phyloP scores from a whole-genome alignment of 2,888 invertebrate genomes.

The Tyria jacobaeae region DNA sequence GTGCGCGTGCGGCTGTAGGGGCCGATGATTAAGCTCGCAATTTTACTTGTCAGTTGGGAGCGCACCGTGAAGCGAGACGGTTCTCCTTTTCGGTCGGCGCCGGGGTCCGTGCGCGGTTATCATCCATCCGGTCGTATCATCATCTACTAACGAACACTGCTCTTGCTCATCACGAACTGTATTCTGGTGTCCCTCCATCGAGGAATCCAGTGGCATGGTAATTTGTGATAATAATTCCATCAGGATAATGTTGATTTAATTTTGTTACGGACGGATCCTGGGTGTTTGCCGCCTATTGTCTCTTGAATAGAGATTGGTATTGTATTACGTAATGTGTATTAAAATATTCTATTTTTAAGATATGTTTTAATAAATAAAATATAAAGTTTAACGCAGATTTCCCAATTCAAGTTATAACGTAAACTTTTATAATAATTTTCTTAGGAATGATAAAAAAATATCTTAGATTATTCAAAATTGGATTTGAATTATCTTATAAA shows the following conservation, averaged over 20 bases:
- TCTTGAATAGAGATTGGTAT: slow-evolving; percentile 71
- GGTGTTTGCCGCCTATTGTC: slow-evolving; percentile 68
- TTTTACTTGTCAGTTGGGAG: slow-evolving; percentile 76
- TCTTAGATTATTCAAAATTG: neutral
- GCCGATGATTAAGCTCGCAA: slow-evolving; percentile 79
- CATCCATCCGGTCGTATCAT: slow-evolving; percentile 60
- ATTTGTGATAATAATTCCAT: slow-evolving; percentile 69
- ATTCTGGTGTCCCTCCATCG: slow-evolving; percentile 61
- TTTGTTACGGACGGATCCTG: slow-evolving; percentile 64
- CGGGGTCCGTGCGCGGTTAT: slow-evolving; percentile 52
- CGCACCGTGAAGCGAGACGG: slow-evolving; percentile 71
- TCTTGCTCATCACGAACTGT: slow-evolving; percentile 52
- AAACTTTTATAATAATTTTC: neutral
- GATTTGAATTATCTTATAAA: neutral
- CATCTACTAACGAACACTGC: slow-evolving; percentile 50
- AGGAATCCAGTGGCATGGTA: slow-evolving; percentile 82
- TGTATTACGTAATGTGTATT: slow-evolving; percentile 72
- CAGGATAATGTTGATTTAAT: slow-evolving; percentile 62
- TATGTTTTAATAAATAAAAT: slow-evolving; percentile 11
- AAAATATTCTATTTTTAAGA: slow-evolving; percentile 29
- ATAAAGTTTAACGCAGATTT: slow-evolving; percentile 4
- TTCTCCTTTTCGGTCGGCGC: slow-evolving; percentile 56
- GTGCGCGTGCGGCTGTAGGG: slow-evolving; percentile 70
- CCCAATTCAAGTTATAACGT: neutral
- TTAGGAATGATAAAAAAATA: neutral